phyloP scores from a whole-genome alignment of 2,113 vertebrate species.

The Oreotrochilus melanogaster region DNA sequence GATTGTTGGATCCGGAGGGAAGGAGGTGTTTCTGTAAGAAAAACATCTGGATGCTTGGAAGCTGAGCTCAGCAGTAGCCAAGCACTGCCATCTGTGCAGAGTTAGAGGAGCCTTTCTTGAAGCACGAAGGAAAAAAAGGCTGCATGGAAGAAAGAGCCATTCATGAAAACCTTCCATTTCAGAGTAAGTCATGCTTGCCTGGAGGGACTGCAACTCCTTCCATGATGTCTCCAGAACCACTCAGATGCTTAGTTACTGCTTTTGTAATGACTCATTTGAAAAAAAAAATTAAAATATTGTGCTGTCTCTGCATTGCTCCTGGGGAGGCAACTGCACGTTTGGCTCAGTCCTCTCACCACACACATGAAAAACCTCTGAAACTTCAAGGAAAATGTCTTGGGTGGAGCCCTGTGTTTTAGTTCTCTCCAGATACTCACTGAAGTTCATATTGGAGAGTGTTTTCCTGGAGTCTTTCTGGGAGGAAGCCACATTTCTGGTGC shows the following conservation, averaged over 20 bases:
- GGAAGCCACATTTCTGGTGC: accelerated
- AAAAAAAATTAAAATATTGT: not conserved
- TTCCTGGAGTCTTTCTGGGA: not conserved
- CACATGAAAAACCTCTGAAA: not conserved
- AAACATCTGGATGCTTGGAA: constrained; percentile 38
- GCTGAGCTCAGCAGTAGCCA: constrained; percentile 37
- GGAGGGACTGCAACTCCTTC: not conserved
- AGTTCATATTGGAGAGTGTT: not conserved
- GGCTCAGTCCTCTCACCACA: not conserved
- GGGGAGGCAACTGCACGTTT: not conserved
- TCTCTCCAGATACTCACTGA: not conserved
- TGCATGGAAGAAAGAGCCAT: constrained; percentile 30
- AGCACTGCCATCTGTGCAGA: constrained; percentile 15
- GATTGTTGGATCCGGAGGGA: not conserved
- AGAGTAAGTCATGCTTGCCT: not conserved
- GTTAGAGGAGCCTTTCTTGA: constrained; percentile 8
- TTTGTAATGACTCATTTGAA: not conserved
- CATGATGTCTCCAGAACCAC: not conserved
- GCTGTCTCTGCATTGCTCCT: not conserved
- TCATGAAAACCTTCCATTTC: constrained; percentile 8
- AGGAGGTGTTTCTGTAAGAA: not conserved
- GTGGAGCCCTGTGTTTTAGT: not conserved
- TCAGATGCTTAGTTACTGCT: not conserved
- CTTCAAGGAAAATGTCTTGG: not conserved
- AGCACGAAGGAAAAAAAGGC: not conserved